Base-by-base conservation (phyloP, 2,797 vertebrate species). In the Melanogrammus aeglefinus region DNA sequence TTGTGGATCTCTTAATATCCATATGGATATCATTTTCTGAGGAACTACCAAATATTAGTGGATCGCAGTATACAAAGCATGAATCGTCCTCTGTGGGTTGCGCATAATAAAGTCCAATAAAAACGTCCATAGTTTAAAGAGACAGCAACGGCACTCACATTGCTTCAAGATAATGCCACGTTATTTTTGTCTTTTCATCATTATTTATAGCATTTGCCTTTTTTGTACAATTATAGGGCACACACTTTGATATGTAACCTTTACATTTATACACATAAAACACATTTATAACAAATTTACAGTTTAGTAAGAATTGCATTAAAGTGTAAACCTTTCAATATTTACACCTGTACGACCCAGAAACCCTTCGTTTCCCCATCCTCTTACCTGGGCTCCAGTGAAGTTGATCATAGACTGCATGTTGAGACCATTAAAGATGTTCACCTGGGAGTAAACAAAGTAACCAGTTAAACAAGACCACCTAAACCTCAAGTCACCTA, bases 401-500 rank as follows among this genome's bases (percentile, higher is more conserved):
- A 97, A 97, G 93, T 99, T 99, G 83, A 95, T 78, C 91, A 97
- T 89, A 10, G 97, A 99, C 76, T 92, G 92, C 98, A 99, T 99
- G 86, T 94, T 97, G 73, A 63, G 84, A 21, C 96, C 96, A 29
- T 96, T 96, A 82, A 98, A 97, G 90, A 99, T 95, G 80, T 96
- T 98, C 84, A 99, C 97, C 97, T 99, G 85, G 78, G 14, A 75
- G 74, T 82, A 81, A 83, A 87, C 71, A 69, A n/a, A 66, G 10
- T n/a, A 12, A 69, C 57, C 57, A 12, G 63, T 69, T 35, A 36
- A 36, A 36, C 35, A 9, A 69, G 63, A 69, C 63, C 24, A 13
- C 63, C 12, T 63, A 24, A n/a, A 63, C 21, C 24, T 7, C 57
- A 63, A 6, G 1, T 24, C 6, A 63, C 21, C n/a, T 10, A 9